phyloP scores from a whole-genome alignment of 1,140 invertebrate species.

The Heliconius nattereri region DNA sequence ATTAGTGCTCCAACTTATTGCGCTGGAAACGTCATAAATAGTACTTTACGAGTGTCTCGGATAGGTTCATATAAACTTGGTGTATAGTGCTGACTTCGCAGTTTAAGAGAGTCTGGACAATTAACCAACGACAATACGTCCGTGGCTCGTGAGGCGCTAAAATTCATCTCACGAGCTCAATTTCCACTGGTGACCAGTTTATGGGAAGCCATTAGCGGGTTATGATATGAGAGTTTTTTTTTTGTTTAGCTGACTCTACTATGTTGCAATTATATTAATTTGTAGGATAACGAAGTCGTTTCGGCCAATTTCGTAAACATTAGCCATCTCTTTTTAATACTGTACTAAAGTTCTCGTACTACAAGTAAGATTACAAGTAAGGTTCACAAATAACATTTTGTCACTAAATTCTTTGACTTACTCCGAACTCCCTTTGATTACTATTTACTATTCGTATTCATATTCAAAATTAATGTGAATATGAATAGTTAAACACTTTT shows the following conservation, averaged over 20 bases:
- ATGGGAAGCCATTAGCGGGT: background rate
- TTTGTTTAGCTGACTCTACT: background rate
- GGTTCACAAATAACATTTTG: too few species aligned
- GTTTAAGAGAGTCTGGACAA: slow-evolving; percentile 52
- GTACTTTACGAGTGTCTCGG: slow-evolving; percentile 55
- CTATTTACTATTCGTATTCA: too few species aligned
- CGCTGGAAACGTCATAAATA: slow-evolving; percentile 55
- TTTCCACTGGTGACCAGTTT: slow-evolving; percentile 15
- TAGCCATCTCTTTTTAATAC: too few species aligned
- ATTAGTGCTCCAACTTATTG: slow-evolving; percentile 55
- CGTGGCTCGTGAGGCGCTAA: slow-evolving; percentile 33
- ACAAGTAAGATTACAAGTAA: too few species aligned
- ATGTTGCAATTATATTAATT: background rate
- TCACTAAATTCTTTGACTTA: too few species aligned
- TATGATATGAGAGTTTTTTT: background rate
- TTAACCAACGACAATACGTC: slow-evolving; percentile 42
- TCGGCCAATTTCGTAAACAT: too few species aligned
- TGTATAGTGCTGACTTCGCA: slow-evolving; percentile 60
- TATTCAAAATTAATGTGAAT: too few species aligned
- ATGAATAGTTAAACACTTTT: too few species aligned
- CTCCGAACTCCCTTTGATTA: too few species aligned
- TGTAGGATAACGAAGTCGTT: background rate
- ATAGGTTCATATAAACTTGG: slow-evolving; percentile 59
- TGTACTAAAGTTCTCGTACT: too few species aligned
- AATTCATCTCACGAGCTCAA: slow-evolving; percentile 30